These are phyloP conservation scores for Platygyra sinensis DNA, from an alignment of 64 coral and sea anemone species.

Conservation along the genomic window DNA sequence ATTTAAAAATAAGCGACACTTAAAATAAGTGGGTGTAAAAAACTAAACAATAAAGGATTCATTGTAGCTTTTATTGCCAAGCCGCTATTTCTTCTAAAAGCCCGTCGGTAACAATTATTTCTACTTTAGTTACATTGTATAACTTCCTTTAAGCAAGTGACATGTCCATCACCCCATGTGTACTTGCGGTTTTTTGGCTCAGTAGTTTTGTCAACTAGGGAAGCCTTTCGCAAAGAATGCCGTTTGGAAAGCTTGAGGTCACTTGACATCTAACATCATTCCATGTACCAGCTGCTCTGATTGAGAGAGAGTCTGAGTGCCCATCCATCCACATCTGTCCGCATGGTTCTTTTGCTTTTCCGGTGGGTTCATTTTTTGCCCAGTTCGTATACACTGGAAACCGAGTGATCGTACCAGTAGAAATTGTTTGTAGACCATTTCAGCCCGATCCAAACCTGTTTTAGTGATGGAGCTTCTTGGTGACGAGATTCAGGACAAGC, in stretches of 20 bases:
- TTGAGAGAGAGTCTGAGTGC: neutral
- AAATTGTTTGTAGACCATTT: neutral
- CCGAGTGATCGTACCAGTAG: neutral
- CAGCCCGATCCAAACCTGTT: slow-evolving; percentile 18
- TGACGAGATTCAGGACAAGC: neutral
- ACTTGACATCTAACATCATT: neutral
- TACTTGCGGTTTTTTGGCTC: neutral
- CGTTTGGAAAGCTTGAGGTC: neutral
- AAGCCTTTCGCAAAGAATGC: slow-evolving; percentile 21
- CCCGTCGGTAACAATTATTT: no score
- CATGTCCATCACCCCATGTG: neutral
- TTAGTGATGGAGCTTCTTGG: neutral
- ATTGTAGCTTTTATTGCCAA: no score
- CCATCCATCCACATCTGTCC: slow-evolving; percentile 10
- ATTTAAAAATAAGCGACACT: no score
- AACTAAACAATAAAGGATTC: no score
- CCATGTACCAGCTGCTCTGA: neutral
- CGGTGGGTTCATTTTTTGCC: neutral
- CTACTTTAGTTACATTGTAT: no score
- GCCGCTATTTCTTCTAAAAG: no score
- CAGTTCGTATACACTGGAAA: slow-evolving; percentile 4
- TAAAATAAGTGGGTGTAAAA: no score
- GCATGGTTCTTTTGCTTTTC: neutral
- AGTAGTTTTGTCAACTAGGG: neutral
- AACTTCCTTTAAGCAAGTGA: no score